A percentile compares a stretch with the other conserved stretches of the same genome.
phyloP scores from a whole-genome alignment of 2,797 vertebrate species.

The Prunella strophiata region DNA sequence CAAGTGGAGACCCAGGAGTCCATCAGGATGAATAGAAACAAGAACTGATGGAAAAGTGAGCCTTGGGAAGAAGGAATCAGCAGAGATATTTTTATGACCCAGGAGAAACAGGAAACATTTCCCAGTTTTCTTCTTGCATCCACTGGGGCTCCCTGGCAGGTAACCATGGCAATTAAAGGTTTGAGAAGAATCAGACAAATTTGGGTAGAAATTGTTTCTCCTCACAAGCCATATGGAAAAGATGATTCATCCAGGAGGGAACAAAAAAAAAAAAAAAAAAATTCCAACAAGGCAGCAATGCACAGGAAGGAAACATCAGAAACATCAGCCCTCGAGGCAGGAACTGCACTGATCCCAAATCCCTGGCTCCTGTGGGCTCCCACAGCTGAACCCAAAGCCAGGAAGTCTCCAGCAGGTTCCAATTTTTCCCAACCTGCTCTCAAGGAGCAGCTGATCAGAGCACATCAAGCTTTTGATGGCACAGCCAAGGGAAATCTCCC shows the following conservation, averaged over 20 bases:
- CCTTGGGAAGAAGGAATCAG: neutral
- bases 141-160: neutral
- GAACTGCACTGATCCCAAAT: neutral
- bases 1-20: neutral
- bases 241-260: neutral
- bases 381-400: neutral
- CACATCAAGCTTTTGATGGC: neutral
- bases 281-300: neutral
- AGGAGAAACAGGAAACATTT: neutral
- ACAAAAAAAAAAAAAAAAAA: neutral
- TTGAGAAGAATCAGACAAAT: neutral
- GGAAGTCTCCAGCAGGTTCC: neutral
- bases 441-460: neutral
- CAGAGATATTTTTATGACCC: neutral
- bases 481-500: neutral
- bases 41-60: neutral
- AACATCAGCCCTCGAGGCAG: neutral
- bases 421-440: neutral
- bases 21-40: neutral
- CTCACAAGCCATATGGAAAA: conserved; percentile 1
- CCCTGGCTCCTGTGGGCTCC: fast-evolving
- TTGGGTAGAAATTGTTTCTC: conserved; percentile 1
- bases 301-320: neutral
- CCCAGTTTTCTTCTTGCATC: neutral
- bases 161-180: conserved; percentile 47